Conservation (phyloP, 92 coral and sea anemone genomes). For the Porites cylindrica region DNA sequence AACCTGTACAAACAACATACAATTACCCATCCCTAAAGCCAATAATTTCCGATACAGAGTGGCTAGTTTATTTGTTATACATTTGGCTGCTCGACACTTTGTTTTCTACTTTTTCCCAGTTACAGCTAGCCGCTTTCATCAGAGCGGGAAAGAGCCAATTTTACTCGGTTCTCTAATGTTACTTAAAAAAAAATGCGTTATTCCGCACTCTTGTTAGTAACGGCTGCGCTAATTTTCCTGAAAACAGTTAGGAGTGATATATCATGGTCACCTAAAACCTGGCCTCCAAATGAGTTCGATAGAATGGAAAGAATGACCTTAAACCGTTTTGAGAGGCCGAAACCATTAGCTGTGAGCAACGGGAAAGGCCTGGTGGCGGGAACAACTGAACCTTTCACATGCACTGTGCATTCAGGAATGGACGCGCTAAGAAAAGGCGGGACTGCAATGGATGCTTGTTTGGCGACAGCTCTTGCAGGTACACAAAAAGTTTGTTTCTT, state of each 20-base stretch:
- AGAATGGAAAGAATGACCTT: slow-evolving; percentile 65
- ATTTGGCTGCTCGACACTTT: no score
- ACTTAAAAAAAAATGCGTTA: not conserved
- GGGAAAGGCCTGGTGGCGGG: slow-evolving; percentile 80
- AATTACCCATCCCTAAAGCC: no score
- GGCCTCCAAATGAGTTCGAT: slow-evolving; percentile 74
- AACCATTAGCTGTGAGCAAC: slow-evolving; percentile 74
- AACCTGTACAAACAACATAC: no score
- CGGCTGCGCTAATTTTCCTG: not conserved
- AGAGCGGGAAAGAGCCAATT: no score
- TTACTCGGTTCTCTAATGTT: no score
- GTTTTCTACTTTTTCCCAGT: no score
- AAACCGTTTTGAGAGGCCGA: slow-evolving; percentile 52
- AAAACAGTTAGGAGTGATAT: not conserved
- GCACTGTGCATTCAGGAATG: slow-evolving; percentile 88
- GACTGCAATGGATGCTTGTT: slow-evolving; percentile 88
- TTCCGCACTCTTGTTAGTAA: not conserved
- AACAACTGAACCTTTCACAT: slow-evolving; percentile 75
- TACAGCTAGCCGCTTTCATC: no score
- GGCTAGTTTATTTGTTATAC: no score
- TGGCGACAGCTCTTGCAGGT: slow-evolving; percentile 87
- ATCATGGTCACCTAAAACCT: slow-evolving; percentile 69
- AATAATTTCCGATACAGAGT: no score
- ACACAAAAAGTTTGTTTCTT: no score
- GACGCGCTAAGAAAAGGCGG: slow-evolving; percentile 84